phyloP scores from a whole-genome alignment of 2,113 vertebrate species.

The Anhinga anhinga region DNA sequence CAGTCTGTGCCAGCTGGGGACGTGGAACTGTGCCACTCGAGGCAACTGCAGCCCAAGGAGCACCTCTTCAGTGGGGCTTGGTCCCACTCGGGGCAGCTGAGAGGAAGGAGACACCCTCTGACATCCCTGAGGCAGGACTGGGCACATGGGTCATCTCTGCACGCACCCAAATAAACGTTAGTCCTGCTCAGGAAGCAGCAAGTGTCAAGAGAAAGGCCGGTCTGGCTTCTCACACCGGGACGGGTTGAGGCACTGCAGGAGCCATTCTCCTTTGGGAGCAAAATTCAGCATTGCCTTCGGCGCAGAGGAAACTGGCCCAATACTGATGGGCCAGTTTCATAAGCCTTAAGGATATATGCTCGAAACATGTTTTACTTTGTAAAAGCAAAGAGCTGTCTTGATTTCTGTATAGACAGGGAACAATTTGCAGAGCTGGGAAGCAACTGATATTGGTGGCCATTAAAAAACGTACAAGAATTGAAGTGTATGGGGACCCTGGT shows the following conservation, averaged over 20 bases:
- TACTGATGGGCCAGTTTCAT: neutral
- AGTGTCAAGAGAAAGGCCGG: neutral
- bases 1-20: no score
- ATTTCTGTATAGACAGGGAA: neutral
- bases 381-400: neutral
- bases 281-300: neutral
- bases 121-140: neutral
- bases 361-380: neutral
- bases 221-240: rapidly evolving
- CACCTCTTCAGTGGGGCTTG: neutral
- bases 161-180: neutral
- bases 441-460: neutral
- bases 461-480: neutral
- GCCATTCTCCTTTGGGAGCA: neutral
- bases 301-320: neutral
- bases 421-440: neutral
- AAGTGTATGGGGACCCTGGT: neutral
- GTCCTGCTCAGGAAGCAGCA: neutral
- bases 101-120: neutral
- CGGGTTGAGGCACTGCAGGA: neutral
- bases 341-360: neutral
- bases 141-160: neutral
- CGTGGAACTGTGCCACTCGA: neutral
- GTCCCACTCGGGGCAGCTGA: neutral
- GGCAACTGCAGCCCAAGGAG: neutral